A percentile compares a stretch with the other conserved stretches of the same genome.
These are phyloP conservation scores for Tangara arthus DNA, from an alignment of 2,797 vertebrate species.

Conservation along the genomic window DNA sequence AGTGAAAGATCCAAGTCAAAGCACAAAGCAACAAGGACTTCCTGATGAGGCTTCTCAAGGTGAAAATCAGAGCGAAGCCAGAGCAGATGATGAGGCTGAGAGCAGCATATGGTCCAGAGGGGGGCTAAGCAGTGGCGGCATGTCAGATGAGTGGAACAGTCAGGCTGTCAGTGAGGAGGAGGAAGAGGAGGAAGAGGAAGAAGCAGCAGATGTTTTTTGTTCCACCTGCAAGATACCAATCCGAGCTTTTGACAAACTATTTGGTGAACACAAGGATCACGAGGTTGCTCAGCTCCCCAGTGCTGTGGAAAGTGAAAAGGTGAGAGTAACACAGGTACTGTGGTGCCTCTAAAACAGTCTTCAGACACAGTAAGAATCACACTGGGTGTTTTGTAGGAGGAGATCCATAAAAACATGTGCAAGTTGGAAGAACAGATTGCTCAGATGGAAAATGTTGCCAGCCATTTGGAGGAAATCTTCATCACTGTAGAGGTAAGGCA, in stretches of 20 bases:
- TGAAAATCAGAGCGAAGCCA: conserved; percentile 43
- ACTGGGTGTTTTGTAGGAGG: conserved; percentile 73
- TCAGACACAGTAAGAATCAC: background rate
- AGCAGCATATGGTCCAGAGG: conserved; percentile 27
- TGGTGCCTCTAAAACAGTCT: background rate
- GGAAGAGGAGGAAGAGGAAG: background rate
- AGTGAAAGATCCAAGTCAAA: background rate
- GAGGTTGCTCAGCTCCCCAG: conserved; percentile 67
- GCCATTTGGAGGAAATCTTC: conserved; percentile 95
- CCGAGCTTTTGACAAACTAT: conserved; percentile 50
- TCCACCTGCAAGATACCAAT: conserved; percentile 75
- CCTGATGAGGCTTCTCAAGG: background rate
- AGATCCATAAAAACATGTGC: conserved; percentile 78
- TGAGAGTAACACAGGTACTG: conserved; percentile 15
- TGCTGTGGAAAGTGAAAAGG: conserved; percentile 75
- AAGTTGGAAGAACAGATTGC: conserved; percentile 85
- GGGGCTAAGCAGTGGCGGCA: conserved; percentile 42
- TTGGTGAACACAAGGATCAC: conserved; percentile 71
- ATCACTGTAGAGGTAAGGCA: conserved; percentile 91
- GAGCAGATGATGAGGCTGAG: conserved; percentile 12
- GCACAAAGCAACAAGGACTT: background rate
- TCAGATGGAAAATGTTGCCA: conserved; percentile 92
- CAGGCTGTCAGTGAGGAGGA: conserved; percentile 65
- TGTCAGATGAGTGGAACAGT: conserved; percentile 53
- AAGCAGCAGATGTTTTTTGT: conserved; percentile 72